Percentiles rank a stretch among this genome's conserved stretches.
Evolutionary conservation across 2,797 vertebrate species (phyloP).

Genomic region (Sebastes nivosus): DNA sequence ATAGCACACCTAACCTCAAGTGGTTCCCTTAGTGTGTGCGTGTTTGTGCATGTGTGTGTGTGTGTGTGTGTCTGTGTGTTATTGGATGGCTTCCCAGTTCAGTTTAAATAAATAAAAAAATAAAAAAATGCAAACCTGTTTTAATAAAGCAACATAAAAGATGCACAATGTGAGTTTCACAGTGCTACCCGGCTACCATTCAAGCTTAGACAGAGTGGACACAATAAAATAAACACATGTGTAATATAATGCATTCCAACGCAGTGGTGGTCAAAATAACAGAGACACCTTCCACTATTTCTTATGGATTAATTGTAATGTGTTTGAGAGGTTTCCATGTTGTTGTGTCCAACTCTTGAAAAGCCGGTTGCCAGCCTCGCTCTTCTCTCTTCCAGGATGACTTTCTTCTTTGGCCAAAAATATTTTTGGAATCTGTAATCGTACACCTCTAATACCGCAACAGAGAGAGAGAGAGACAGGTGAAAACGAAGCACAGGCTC

Average conservation of each 20-base stretch:
- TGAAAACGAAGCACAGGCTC: constrained; percentile 1
- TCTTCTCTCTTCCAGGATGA: not conserved
- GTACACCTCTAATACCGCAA: constrained; percentile 42
- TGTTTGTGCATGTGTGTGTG: not conserved
- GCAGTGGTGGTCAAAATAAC: not conserved
- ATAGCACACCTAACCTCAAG: not conserved
- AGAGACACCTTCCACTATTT: not conserved
- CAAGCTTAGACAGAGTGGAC: not conserved
- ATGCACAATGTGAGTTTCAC: not conserved
- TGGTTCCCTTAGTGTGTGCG: not conserved
- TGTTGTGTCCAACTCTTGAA: not conserved
- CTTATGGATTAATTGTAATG: not conserved
- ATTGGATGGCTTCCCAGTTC: too few relatives aligned
- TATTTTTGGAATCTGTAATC: constrained; percentile 64
- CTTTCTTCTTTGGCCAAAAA: constrained; percentile 16
- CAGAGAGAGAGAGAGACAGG: constrained; percentile 3
- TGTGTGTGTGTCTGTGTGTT: not conserved
- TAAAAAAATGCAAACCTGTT: too few relatives aligned
- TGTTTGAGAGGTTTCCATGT: not conserved
- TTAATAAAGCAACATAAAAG: not conserved
- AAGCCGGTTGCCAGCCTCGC: not conserved
- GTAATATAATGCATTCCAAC: not conserved
- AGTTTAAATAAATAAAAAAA: not conserved
- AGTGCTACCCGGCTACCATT: not conserved
- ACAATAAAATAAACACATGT: not conserved